Evolutionary conservation across 2,888 invertebrate genomes (phyloP), one percentile per base, ranked within the genome.

Genomic region (Vanessa cardui): DNA sequence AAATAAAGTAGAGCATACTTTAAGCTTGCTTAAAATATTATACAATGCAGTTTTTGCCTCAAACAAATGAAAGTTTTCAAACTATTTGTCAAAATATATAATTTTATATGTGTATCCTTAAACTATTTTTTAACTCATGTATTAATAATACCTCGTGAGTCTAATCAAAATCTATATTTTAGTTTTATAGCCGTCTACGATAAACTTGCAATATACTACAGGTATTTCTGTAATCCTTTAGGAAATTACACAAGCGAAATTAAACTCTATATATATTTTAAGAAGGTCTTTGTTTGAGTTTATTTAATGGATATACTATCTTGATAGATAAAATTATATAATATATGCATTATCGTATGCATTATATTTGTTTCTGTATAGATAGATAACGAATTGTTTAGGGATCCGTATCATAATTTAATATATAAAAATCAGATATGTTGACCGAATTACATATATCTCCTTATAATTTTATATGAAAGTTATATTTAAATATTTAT

Each of bases 301-400:
- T 7, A 6, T 39, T 12, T 12, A 4, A 39, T 12, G 26, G 3
- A 39, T n/a, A 8, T 9, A 46, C 47, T 61, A 68, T 68, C 61
- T 58, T 20, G 58, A 59, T 64, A 60, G 74, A 74, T 73, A 67
- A 72, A 59, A 58, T 75, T 75, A 75, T 73, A 73, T 74, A 75
- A 73, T 64, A 58, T 66, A 64, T 75, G 75, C 75, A 75, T 72
- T 73, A 74, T 75, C 72, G 50, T 54, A 54, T 75, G 75, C 75
- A 75, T 74, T 72, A 71, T 68, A 67, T 59, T 66, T 65, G 59
- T 59, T 68, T 66, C 49, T 64, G 16, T 54, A 31, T 54, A 54
- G 26, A 44, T 47, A 56, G 74, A 76, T 74, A 76, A 68, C 59
- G 52, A 66, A 64, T 58, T 26, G 70, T 68, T 73, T 71, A 54